These are phyloP conservation scores for Myiagra hebetior DNA, from an alignment of 2,113 vertebrate species.

Conservation along the genomic window DNA sequence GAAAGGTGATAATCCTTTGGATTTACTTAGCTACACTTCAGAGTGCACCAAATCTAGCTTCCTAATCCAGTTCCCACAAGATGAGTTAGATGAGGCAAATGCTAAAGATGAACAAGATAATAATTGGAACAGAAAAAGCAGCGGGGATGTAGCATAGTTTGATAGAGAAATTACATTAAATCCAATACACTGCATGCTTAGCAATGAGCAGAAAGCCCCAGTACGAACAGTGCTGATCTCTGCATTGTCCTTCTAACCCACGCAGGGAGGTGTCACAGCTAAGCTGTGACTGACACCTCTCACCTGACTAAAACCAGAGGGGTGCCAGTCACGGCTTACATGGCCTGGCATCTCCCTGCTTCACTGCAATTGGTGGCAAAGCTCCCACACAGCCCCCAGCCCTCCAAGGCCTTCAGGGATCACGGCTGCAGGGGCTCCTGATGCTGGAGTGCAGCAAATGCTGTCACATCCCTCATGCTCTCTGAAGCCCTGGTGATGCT, in stretches of 20 bases:
- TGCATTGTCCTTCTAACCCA: background rate
- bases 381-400: background rate
- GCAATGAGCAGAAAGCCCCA: background rate
- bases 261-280: fast-evolving
- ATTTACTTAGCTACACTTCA: background rate
- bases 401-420: background rate
- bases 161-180: background rate
- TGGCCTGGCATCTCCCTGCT: background rate
- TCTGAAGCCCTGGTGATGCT: background rate
- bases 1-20: background rate
- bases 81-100: background rate
- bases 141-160: background rate
- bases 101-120: background rate
- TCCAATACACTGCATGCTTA: background rate
- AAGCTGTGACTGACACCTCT: background rate
- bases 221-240: background rate
- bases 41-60: background rate
- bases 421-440: background rate
- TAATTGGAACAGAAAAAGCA: background rate
- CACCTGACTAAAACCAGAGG: background rate
- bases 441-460: background rate
- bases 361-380: background rate
- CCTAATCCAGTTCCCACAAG: background rate
- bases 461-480: fast-evolving
- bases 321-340: too few species aligned